Base-by-base conservation (phyloP, 2,888 invertebrate species). In the Conus canariensis region DNA sequence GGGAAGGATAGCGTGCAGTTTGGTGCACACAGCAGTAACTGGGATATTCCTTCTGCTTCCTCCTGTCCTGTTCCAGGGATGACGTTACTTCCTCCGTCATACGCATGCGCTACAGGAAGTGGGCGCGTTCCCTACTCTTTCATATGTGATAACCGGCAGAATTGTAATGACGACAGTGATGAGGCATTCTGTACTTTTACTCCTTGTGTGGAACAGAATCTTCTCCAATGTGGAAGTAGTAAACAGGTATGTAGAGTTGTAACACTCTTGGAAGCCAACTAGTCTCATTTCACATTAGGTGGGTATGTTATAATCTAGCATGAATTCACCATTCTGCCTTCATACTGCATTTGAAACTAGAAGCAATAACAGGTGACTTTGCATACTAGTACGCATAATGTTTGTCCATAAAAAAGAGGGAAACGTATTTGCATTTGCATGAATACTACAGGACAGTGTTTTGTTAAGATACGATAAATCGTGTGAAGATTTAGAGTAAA, bases 81-180 rank as follows among this genome's bases (percentile, higher is more conserved):
- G 30, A 30, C 30, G 22, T 22, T 58, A 83, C 82, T 83, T 83
- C 82, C 82, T 14, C 82, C 82, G 2, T 83, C 82, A 5, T 83
- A 83, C 82, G 82, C 82, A 56, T 83, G 82, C 9, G 82, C 58
- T 6, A 7, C 82, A 58, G 82, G 82, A 83, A 30, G 58, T 22
- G 82, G 82, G 5, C 14, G 82, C 10, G 85, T 85, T 10, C 85
- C 85, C 22, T 85, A 59, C 59, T 59, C 85, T 2, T 59, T 85
- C 4, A 59, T 83, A 58, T 83, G 83, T 83, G 83, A 83, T 58
- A 1, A 9, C 30, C 83, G 83, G 56, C 83, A 45, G 85, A 25
- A 85, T 22, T 85, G 85, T n/a, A n/a, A 12, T n/a, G 85, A 85
- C 85, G 14, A 58, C 58, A 85, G 85, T 22, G 85, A 85, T 14